Base-by-base conservation (phyloP, 2,113 vertebrate species). In the Pterocles gutturalis region DNA sequence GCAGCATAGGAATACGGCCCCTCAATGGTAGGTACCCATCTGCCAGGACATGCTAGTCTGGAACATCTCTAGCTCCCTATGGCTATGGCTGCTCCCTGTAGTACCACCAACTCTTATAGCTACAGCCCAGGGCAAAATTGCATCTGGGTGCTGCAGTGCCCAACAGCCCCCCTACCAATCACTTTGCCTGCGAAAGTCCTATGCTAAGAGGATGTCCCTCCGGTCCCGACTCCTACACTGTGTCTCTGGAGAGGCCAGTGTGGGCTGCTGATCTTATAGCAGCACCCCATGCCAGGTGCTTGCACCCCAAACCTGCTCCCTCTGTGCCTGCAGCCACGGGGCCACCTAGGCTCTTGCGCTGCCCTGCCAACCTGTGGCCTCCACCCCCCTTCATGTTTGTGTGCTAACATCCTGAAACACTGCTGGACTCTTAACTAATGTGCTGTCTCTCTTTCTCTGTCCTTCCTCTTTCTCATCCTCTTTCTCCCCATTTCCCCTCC, bases 21-120 rank as follows among this genome's bases (percentile, higher is more conserved):
- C 97, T 98, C 46, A 98, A 99, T 34, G 99, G 99, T 99, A 98
- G 95, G 97, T 97, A 61, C 80, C 54, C 70, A 62, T 53, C 29
- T 11, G 18, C 46, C 48, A 70, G 38, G 17, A 36, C 1, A 1
- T 43, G 34, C n/a, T 62, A 11, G 28, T 41, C 31, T 79, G 64
- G 31, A 85, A 13, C 11, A 16, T 34, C 66, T 84, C 48, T 22
- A 58, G 20, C 18, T 81, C 21, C 33, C 57, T 48, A 1, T 25
- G 19, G 14, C 65, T 29, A 1, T 38, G 62, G 14, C 36, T 81
- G 29, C 17, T 87, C 29, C 17, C 45, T 29, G 0, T 24, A 66
- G 46, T 45, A 36, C 26, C 41, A 49, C 13, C 9, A 7, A 34
- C 38, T 55, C 29, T 18, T 77, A 5, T 2, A 89, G 58, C 38